Conservation (phyloP, 2,888 invertebrate species). For the Baccha elongata region DNA sequence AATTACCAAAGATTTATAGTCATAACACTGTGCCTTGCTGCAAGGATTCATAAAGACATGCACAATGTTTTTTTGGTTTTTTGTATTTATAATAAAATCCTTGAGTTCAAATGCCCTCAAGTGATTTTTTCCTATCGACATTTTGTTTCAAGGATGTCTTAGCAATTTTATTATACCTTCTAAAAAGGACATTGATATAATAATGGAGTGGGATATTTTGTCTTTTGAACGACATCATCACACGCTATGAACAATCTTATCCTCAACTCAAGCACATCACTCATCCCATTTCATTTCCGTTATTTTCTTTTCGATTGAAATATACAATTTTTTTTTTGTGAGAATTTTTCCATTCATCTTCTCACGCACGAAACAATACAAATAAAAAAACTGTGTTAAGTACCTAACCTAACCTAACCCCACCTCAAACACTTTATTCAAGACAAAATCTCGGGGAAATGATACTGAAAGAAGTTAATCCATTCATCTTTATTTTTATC, state of each 20-base stretch:
- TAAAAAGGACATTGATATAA: too few species aligned
- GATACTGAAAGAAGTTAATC: slow-evolving; percentile 22
- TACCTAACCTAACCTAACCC: background rate
- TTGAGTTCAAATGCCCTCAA: too few species aligned
- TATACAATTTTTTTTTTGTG: background rate
- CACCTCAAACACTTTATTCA: background rate
- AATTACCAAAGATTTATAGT: too few species aligned
- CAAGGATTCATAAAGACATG: too few species aligned
- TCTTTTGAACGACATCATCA: background rate
- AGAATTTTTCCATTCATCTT: slow-evolving; percentile 22
- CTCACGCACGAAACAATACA: slow-evolving; percentile 10
- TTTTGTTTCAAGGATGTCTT: too few species aligned
- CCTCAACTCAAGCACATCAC: background rate
- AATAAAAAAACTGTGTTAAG: slow-evolving; percentile 31
- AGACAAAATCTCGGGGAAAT: slow-evolving; percentile 17
- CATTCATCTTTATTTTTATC: slow-evolving; percentile 15
- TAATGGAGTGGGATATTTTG: background rate
- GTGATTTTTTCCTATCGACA: too few species aligned
- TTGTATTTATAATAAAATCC: too few species aligned
- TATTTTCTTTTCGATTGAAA: background rate
- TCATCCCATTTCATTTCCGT: background rate
- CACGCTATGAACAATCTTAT: background rate
- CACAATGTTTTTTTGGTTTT: too few species aligned
- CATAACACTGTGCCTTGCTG: too few species aligned
- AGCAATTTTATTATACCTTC: too few species aligned